Percentiles rank a stretch among this genome's conserved stretches.
phyloP scores from a whole-genome alignment of 2,113 vertebrate species.

The Macaca nemestrina region DNA sequence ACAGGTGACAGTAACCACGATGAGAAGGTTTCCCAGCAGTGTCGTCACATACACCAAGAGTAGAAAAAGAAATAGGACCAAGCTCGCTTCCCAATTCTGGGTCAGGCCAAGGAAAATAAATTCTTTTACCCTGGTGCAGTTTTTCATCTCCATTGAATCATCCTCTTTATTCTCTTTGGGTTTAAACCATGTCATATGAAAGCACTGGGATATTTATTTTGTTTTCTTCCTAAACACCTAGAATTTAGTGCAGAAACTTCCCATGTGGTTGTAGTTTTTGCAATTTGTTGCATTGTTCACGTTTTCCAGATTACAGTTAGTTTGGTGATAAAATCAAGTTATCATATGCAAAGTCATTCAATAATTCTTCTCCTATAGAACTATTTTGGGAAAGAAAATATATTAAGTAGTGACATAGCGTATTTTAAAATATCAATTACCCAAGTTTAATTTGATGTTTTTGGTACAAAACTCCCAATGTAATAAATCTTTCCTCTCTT shows the following conservation, averaged over 20 bases:
- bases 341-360: neutral
- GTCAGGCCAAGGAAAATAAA: constrained; percentile 43
- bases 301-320: neutral
- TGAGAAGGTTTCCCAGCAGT: constrained; percentile 69
- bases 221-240: neutral
- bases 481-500: neutral
- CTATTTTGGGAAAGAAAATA: neutral
- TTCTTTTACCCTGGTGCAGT: neutral
- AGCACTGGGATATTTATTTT: accelerated
- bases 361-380: neutral
- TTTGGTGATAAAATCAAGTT: neutral
- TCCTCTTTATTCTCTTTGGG: neutral
- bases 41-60: constrained; percentile 50
- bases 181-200: neutral
- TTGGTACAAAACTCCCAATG: no score
- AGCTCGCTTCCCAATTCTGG: neutral
- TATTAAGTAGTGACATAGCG: neutral
- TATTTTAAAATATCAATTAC: no score
- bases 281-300: neutral
- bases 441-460: no score
- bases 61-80: constrained; percentile 50
- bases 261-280: neutral
- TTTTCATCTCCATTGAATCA: neutral
- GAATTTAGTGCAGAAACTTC: neutral
- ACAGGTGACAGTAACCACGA: constrained; percentile 51